Conservation (phyloP, 2,113 vertebrate species). For the Nycticryphes semicollaris region DNA sequence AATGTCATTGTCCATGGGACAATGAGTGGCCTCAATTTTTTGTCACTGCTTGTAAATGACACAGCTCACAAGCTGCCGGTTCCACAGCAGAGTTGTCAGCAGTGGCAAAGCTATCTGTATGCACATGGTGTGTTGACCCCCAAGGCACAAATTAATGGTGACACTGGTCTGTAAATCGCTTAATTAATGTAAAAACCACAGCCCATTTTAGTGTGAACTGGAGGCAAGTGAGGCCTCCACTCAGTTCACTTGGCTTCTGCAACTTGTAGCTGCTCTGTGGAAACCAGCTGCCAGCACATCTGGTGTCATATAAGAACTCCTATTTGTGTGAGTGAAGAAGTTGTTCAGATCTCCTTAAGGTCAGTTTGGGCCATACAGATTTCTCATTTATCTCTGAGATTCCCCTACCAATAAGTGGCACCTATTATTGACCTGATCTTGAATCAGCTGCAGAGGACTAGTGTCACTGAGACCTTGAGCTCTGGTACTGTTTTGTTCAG, state of each 20-base stretch:
- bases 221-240: background rate
- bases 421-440: background rate
- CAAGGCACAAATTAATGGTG: background rate
- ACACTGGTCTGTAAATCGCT: background rate
- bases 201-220: background rate
- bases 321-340: background rate
- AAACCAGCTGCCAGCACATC: background rate
- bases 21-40: background rate
- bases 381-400: background rate
- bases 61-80: background rate
- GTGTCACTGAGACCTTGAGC: background rate
- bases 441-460: background rate
- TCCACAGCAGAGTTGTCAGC: background rate
- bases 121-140: background rate
- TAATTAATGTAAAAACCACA: background rate
- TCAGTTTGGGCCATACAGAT: background rate
- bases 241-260: background rate
- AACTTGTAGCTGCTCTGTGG: background rate
- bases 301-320: accelerated
- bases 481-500: background rate
- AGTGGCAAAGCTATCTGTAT: background rate
- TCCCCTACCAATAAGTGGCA: background rate
- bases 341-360: background rate
- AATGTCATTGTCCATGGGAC: background rate
- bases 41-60: background rate